A percentile compares a stretch with the other conserved stretches of the same genome.
Conservation (phyloP, 1,140 invertebrate species). For the Holotrichia oblita region DNA sequence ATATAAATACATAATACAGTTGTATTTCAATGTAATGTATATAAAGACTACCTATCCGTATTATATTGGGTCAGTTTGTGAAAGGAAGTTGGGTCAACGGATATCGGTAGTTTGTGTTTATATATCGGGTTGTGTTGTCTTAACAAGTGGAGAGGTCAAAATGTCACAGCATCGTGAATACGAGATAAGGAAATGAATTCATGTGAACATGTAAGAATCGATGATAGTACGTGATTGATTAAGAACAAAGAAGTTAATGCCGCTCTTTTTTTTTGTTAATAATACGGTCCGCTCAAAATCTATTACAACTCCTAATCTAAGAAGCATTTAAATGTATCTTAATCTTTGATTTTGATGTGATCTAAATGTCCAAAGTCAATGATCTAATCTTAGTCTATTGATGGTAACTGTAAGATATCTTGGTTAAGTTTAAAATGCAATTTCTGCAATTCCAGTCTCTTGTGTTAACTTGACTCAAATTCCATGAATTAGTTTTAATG, state of each 20-base stretch:
- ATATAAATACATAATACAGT: background rate
- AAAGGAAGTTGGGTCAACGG: conserved; percentile 13
- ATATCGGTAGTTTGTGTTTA: background rate
- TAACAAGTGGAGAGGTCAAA: background rate
- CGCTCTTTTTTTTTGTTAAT: background rate
- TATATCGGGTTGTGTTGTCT: background rate
- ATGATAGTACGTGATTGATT: background rate
- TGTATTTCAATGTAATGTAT: background rate
- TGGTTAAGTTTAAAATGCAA: too few species aligned
- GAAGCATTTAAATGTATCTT: too few species aligned
- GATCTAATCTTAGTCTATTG: too few species aligned
- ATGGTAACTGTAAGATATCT: too few species aligned
- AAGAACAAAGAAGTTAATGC: background rate
- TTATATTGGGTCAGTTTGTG: conserved; percentile 20
- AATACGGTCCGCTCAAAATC: too few species aligned
- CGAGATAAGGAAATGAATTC: background rate
- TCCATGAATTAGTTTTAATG: too few species aligned
- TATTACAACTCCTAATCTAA: too few species aligned
- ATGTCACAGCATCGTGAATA: background rate
- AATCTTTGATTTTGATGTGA: too few species aligned
- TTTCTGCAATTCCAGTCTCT: too few species aligned
- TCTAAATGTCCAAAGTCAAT: too few species aligned
- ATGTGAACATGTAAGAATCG: background rate
- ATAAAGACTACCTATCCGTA: background rate
- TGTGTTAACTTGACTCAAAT: too few species aligned